Percentiles rank a stretch among this genome's conserved stretches.
phyloP scores from a whole-genome alignment of 2,797 vertebrate genomes.

The Pogoniulus pusillus region DNA sequence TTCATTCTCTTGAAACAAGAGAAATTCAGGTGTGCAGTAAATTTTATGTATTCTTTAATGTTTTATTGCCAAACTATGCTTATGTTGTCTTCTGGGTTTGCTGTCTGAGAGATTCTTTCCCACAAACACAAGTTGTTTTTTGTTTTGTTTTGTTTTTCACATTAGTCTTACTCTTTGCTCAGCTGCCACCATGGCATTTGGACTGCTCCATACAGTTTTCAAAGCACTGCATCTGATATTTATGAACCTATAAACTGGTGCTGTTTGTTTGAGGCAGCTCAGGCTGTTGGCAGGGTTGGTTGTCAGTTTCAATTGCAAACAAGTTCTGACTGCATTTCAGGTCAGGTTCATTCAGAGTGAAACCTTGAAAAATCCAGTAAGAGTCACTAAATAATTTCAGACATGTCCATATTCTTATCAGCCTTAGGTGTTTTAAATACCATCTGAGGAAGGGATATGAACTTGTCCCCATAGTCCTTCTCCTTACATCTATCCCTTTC shows the following conservation, averaged over 20 bases:
- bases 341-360: conserved; percentile 38
- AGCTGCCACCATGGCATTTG: conserved; percentile 21
- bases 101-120: not conserved
- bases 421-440: not conserved
- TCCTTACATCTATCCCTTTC: not conserved
- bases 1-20: not conserved
- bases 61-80: not conserved
- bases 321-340: conserved; percentile 42
- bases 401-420: not conserved
- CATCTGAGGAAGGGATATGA: not conserved
- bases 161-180: conserved; percentile 31
- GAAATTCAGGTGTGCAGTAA: not conserved
- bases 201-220: conserved; percentile 27
- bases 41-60: not conserved
- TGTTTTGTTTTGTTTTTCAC: not conserved
- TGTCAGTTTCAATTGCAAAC: conserved; percentile 2
- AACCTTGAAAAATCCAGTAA: conserved; percentile 33
- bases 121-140: not conserved
- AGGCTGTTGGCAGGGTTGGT: conserved; percentile 2
- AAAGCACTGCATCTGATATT: conserved; percentile 46
- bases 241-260: conserved; percentile 47
- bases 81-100: not conserved
- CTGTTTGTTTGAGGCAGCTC: conserved; percentile 32
- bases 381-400: not conserved
- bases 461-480: not conserved